These are phyloP conservation scores for Salminus brasiliensis DNA, from an alignment of 2,113 vertebrate species.

Conservation along the genomic window DNA sequence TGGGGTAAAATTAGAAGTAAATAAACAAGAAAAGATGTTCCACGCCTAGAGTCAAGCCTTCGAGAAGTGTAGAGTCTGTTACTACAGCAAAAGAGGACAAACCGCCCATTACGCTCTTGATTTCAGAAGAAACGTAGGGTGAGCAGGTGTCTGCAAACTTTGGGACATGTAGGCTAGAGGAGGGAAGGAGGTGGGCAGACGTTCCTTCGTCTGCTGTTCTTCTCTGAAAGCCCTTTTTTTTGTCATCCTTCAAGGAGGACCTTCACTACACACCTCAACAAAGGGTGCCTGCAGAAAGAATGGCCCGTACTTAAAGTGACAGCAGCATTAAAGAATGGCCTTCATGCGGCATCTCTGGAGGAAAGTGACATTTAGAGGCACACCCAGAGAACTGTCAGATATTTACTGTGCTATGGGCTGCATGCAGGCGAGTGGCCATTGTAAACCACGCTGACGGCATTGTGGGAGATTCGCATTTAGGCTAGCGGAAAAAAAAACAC, in stretches of 20 bases:
- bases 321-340: slow-evolving; percentile 47
- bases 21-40: too few species aligned
- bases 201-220: slow-evolving; percentile 14
- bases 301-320: slow-evolving; percentile 48
- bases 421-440: slow-evolving; percentile 27
- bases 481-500: not conserved
- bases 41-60: too few species aligned
- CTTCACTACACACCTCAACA: slow-evolving; percentile 37
- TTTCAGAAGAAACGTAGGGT: not conserved
- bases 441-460: slow-evolving; percentile 33
- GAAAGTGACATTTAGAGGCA: slow-evolving; percentile 49
- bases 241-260: slow-evolving; percentile 40
- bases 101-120: not conserved
- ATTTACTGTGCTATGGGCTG: slow-evolving; percentile 29
- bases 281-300: slow-evolving; percentile 38
- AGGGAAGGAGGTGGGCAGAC: not conserved
- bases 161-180: not conserved
- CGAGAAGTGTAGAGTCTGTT: too few species aligned
- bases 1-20: too few species aligned
- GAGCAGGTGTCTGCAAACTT: not conserved
- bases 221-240: slow-evolving; percentile 26
- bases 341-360: slow-evolving; percentile 47
- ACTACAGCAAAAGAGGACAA: not conserved
- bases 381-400: slow-evolving; percentile 17
- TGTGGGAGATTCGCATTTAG: slow-evolving; percentile 30